Conservation (phyloP, 2,113 vertebrate genomes). For the Otus sunia region DNA sequence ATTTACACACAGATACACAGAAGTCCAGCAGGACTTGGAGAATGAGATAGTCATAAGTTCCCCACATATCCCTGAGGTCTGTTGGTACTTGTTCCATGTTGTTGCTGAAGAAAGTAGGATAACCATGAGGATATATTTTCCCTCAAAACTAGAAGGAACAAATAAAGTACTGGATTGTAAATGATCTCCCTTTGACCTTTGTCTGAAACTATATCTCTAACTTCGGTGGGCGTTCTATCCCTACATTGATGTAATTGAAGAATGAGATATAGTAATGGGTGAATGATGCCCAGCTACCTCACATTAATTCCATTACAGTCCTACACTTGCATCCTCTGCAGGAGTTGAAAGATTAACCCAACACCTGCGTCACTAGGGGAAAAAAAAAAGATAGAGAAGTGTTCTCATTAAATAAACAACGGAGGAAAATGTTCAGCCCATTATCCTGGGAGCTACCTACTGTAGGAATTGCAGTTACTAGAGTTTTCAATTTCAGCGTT, state of each 20-base stretch:
- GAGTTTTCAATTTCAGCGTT: background rate
- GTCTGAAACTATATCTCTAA: background rate
- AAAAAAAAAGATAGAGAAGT: background rate
- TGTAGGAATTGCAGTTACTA: background rate
- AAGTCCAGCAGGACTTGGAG: background rate
- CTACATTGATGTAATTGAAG: background rate
- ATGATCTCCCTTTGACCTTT: background rate
- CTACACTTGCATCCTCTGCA: background rate
- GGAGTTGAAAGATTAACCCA: conserved; percentile 15
- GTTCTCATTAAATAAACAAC: conserved; percentile 14
- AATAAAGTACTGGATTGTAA: background rate
- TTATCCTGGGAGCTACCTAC: background rate
- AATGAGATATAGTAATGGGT: background rate
- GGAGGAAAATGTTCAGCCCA: background rate
- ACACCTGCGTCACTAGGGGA: background rate
- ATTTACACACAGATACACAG: background rate
- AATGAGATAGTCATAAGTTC: background rate
- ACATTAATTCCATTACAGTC: background rate
- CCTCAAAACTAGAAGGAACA: background rate
- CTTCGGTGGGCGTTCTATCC: background rate
- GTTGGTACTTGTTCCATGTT: background rate
- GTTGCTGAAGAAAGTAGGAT: background rate
- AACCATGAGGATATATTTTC: background rate
- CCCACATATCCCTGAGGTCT: background rate
- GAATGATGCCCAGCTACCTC: background rate